These are phyloP conservation scores for Scomber scombrus DNA, from an alignment of 2,113 vertebrate genomes.

Conservation along the genomic window DNA sequence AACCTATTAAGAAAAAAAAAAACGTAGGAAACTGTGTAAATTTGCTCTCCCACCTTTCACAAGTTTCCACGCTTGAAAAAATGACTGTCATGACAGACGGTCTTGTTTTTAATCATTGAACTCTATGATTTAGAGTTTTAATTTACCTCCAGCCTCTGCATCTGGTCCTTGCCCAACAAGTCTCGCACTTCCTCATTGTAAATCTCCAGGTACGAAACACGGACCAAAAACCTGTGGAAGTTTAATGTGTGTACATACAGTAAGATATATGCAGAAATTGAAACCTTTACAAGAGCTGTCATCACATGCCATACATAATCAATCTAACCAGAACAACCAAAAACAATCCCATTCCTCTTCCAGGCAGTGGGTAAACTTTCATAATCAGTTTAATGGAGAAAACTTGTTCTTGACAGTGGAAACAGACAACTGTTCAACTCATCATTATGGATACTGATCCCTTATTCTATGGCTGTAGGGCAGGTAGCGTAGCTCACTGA, in stretches of 20 bases:
- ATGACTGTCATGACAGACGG: neutral
- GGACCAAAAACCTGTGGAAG: conserved; percentile 92
- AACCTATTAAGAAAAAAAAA: conserved; percentile 84
- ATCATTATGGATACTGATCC: no score
- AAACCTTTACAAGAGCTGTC: neutral
- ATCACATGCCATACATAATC: no score
- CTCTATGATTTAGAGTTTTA: neutral
- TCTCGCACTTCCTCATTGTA: conserved; percentile 99
- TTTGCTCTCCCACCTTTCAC: neutral
- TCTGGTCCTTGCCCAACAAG: conserved; percentile 96
- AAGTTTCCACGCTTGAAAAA: neutral
- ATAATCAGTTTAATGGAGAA: neutral
- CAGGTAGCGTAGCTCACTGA: no score
- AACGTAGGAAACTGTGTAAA: neutral
- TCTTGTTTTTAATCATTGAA: neutral
- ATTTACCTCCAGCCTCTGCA: conserved; percentile 95
- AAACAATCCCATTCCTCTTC: no score
- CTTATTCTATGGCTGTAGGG: no score
- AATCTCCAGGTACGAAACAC: conserved; percentile 98
- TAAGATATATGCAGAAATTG: neutral
- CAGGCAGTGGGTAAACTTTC: neutral
- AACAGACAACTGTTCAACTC: no score
- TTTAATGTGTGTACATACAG: neutral
- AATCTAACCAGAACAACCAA: no score
- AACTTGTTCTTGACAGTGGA: neutral